phyloP scores from a whole-genome alignment of 1,140 invertebrate genomes.

The Drosophila pallidifrons region DNA sequence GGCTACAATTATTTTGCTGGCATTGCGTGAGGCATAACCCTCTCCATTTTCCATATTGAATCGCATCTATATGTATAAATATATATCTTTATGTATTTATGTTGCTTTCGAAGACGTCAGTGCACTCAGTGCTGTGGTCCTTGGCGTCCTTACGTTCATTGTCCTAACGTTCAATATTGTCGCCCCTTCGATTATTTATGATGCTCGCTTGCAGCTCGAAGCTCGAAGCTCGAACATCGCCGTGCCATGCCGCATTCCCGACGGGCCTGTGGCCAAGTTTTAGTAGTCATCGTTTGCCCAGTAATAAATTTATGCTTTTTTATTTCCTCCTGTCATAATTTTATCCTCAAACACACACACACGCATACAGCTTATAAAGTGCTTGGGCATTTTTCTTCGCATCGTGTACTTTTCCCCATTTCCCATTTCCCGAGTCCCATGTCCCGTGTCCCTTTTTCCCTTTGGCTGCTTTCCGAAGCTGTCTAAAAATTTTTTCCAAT shows the following conservation, averaged over 20 bases:
- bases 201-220: conserved; percentile 65
- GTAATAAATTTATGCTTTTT: conserved; percentile 84
- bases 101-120: conserved; percentile 61
- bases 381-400: conserved; percentile 66
- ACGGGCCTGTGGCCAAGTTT: conserved; percentile 82
- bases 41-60: conserved; percentile 44
- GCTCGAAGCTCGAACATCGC: too few relatives aligned
- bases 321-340: conserved; percentile 84
- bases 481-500: conserved; percentile 80
- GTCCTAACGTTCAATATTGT: conserved; percentile 76
- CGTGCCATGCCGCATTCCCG: conserved; percentile 52
- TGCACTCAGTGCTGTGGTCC: conserved; percentile 39
- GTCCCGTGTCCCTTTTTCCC: conserved; percentile 7
- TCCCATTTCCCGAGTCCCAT: conserved; percentile 21
- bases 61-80: conserved; percentile 54
- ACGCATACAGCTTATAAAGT: conserved; percentile 53
- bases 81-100: conserved; percentile 35
- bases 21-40: conserved; percentile 39
- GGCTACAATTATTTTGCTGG: conserved; percentile 71
- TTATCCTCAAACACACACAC: conserved; percentile 75
- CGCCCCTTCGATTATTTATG: conserved; percentile 83
- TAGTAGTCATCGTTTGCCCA: conserved; percentile 80
- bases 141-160: conserved; percentile 24
- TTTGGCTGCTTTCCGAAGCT: conserved; percentile 17
- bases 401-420: conserved; percentile 18